Percentiles rank a stretch among this genome's conserved stretches.
Evolutionary conservation across 2,888 invertebrate species (phyloP).

Genomic region (Odontothrips loti): DNA sequence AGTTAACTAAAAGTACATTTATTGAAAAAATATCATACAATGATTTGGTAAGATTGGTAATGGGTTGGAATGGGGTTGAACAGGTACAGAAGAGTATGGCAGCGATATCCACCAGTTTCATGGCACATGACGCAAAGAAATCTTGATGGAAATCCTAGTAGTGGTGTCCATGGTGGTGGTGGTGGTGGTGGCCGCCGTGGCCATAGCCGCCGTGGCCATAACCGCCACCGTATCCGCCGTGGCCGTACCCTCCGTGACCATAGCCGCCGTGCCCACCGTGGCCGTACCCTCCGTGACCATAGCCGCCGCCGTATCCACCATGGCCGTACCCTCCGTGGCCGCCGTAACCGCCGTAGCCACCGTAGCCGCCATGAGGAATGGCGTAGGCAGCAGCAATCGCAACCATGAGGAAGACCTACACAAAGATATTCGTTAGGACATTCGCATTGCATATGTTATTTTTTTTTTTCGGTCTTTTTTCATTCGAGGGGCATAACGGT

Average conservation of each 20-base stretch:
- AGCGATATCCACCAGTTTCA: no score
- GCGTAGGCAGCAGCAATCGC: neutral
- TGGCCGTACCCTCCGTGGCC: no score
- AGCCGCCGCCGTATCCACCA: neutral
- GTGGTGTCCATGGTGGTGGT: neutral
- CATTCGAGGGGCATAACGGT: no score
- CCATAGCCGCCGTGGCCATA: neutral
- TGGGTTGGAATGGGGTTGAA: no score
- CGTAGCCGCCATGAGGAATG: neutral
- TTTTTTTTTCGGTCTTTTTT: no score
- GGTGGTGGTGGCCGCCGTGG: neutral
- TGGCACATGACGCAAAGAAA: no score
- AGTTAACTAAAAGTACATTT: no score
- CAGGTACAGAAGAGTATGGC: no score
- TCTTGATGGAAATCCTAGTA: neutral
- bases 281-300: neutral
- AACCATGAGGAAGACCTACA: neutral
- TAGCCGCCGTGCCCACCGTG: neutral
- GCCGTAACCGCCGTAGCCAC: neutral
- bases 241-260: neutral
- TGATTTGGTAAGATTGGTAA: no score
- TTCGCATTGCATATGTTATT: no score
- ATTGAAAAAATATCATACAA: no score
- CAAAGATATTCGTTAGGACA: no score
- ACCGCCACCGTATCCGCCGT: neutral